Evolutionary conservation across 2,888 invertebrate species (phyloP), one percentile per base, ranked within the genome.

Genomic region (Tipula vernalis): DNA sequence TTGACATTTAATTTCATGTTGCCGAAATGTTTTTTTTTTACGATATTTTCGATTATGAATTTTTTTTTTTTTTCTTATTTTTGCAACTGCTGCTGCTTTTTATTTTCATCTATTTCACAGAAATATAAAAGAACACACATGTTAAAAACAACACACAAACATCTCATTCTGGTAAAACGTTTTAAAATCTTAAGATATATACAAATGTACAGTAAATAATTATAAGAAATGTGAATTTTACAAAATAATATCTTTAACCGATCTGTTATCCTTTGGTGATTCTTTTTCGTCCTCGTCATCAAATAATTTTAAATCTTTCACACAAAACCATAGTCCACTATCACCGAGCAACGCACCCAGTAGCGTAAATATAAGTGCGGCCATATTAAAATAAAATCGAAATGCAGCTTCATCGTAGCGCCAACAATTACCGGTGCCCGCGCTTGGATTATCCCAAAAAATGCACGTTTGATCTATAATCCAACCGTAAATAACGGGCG

Each of bases 221-320:
- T 1, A 28, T 28, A 28, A 28, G 2, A 28, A 28, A 28, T 28
- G 28, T 28, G 28, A 39, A 39, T 39, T 51, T 51, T 15, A 51
- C 51, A 51, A 51, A 15, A 15, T 51, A 51, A 51, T 51, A 15
- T 51, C 51, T 51, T 51, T 5, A 51, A 51, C 10, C 10, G 71
- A 28, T 28, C 2, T 28, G 28, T 28, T 2, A 94, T 28, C 12
- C 5, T 28, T 28, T 28, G 28, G 28, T 28, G 12, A 28, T 10
- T 10, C 28, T 3, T 71, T 10, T 10, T 71, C 28, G 10, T 71
- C 28, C 5, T 71, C 90, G 15, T 51, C 51, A 28, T 71, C 71
- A 10, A 71, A 71, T 28, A 71, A 28, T 71, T 71, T 71, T 3
- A 71, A 18, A 28, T 71, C 10, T 28, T 71, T 71, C 10, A 28